phyloP scores from a whole-genome alignment of 2,113 vertebrate genomes.

The Columbina picui region DNA sequence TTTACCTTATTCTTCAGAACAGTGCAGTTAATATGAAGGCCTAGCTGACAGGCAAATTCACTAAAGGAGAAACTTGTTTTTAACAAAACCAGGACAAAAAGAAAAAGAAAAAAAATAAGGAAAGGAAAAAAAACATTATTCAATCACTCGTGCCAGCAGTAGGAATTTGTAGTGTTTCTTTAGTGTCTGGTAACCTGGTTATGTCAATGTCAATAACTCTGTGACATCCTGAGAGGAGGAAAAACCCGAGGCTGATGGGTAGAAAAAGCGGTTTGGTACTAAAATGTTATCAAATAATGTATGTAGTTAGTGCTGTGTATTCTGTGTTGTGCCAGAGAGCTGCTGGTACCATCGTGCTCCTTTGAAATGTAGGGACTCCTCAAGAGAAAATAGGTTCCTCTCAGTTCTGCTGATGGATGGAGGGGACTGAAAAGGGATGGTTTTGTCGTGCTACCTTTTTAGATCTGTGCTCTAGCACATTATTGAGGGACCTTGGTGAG shows the following conservation, averaged over 20 bases:
- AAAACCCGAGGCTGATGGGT: not conserved
- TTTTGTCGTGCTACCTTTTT: not conserved
- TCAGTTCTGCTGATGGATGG: not conserved
- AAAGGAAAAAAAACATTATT: not conserved
- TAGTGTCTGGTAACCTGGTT: conserved; percentile 43
- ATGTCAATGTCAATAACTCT: conserved; percentile 32
- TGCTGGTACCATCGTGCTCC: not conserved
- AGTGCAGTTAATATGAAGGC: too few relatives aligned
- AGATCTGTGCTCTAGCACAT: not conserved
- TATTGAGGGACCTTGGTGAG: not conserved
- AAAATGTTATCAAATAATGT: not conserved
- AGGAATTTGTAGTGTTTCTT: not conserved
- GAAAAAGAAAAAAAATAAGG: rapidly evolving
- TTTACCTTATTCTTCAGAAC: too few relatives aligned
- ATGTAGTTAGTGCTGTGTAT: not conserved
- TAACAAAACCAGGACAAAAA: too few relatives aligned
- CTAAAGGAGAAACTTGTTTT: too few relatives aligned
- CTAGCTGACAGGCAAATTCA: too few relatives aligned
- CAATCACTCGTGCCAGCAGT: not conserved
- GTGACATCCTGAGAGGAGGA: not conserved
- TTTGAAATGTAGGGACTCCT: not conserved
- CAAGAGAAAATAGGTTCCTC: not conserved
- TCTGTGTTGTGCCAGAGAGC: not conserved
- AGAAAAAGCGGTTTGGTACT: not conserved
- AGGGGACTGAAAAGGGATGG: not conserved